Evolutionary conservation across 2,888 invertebrate genomes (phyloP), one percentile per base, ranked within the genome.

Genomic region (Latrodectus elegans): DNA sequence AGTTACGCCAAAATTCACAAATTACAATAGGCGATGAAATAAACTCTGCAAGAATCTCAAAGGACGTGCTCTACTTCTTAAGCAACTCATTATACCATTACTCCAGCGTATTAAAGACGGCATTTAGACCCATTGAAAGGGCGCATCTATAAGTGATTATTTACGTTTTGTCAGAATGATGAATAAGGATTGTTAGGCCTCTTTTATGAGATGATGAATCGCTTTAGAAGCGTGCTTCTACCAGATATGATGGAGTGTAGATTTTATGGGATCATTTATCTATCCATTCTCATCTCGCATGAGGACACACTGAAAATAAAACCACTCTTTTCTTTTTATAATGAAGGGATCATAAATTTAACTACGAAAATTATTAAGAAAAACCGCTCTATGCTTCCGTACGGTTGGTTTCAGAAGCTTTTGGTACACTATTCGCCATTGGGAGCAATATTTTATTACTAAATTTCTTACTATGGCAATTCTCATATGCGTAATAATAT

Each of bases 131-230:
- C 60, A 60, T 15, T 60, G 60, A 60, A 60, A 60, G 60, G n/a
- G 60, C 60, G 60, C 14, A 15, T 60, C 38, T 38, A 38, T 38
- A 38, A 38, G 38, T 38, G 38, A 79, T 65, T 80, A 65, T 26
- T 80, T 80, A 72, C 64, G 52, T 65, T 73, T 74, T 74, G 74
- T 52, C 74, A 81, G 38, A 38, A 67, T 81, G 81, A 81, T 81
- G 53, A 64, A 81, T 81, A 26, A 26, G 15, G 49, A 11, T 52
- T 72, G 60, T 67, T 52, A 14, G n/a, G 53, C 64, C 52, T 81
- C 81, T 74, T 80, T 80, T 74, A 55, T 74, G 11, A 15, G 4
- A 53, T 81, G 81, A 81, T 81, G 38, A 74, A 81, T 81, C 26
- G 73, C 17, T 38, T 64, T 72, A 64, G 26, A 55, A 49, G 38